Percentiles rank a stretch among this genome's conserved stretches.
Evolutionary conservation across 1,140 invertebrate species (phyloP).

Genomic region (Pollicipes pollicipes): DNA sequence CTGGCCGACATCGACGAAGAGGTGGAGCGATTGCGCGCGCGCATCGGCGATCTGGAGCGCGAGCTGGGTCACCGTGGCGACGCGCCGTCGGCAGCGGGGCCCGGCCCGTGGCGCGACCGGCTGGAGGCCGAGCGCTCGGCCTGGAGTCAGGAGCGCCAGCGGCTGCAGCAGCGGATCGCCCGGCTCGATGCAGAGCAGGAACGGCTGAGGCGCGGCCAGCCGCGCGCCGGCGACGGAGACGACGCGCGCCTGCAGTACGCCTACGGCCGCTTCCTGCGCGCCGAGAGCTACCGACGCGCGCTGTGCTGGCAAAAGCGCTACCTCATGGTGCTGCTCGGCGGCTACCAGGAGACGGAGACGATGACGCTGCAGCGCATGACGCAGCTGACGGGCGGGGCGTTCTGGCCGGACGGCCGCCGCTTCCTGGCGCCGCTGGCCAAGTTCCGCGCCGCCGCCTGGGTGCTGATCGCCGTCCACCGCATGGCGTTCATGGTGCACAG

Average conservation of each 20-base stretch:
- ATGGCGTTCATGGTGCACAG: background rate
- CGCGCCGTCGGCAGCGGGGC: background rate
- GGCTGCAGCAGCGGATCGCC: slow-evolving; percentile 18
- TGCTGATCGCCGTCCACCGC: background rate
- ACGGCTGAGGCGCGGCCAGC: background rate
- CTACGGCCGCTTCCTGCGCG: slow-evolving; percentile 51
- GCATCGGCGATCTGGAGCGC: background rate
- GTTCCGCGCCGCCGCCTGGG: background rate
- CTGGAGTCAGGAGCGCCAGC: slow-evolving; percentile 26
- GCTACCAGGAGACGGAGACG: slow-evolving; percentile 38
- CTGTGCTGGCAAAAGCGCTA: slow-evolving; percentile 70
- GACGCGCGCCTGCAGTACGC: background rate
- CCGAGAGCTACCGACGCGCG: slow-evolving; percentile 62
- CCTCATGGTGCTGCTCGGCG: slow-evolving; percentile 45
- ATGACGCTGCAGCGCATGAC: slow-evolving; percentile 25
- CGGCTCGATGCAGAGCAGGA: background rate
- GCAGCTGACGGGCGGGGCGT: slow-evolving; percentile 1
- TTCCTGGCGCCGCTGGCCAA: background rate
- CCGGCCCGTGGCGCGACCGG: background rate
- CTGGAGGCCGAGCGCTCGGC: slow-evolving; percentile 19
- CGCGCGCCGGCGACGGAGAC: background rate
- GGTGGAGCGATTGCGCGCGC: background rate
- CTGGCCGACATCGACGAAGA: background rate
- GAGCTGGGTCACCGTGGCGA: background rate
- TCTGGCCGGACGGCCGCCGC: background rate